A percentile compares a stretch with the other conserved stretches of the same genome.
These are phyloP conservation scores for Lochmaea crataegi DNA, from an alignment of 2,888 invertebrate genomes.

Conservation along the genomic window DNA sequence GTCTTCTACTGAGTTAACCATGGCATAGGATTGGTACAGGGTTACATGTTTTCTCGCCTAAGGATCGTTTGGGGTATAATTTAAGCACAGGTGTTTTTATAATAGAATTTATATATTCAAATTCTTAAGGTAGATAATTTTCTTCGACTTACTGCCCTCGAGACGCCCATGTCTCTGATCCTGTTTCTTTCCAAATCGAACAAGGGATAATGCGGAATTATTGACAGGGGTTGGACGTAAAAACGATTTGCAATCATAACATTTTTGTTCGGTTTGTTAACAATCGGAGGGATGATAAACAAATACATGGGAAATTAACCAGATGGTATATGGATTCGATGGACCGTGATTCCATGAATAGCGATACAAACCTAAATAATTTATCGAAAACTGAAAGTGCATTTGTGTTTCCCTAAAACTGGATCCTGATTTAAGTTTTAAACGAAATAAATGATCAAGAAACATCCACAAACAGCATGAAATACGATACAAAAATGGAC, in stretches of 20 bases:
- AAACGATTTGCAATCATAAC: slow-evolving; percentile 53
- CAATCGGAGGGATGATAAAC: slow-evolving; percentile 25
- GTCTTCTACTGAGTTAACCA: too few relatives aligned
- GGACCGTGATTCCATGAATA: background rate
- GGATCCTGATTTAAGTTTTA: too few relatives aligned
- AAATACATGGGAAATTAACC: slow-evolving; percentile 25
- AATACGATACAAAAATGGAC: too few relatives aligned
- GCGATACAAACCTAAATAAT: background rate
- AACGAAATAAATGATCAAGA: too few relatives aligned
- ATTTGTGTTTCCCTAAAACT: too few relatives aligned
- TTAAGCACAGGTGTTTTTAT: too few relatives aligned
- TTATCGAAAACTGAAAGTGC: too few relatives aligned
- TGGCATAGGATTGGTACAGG: too few relatives aligned
- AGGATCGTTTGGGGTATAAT: too few relatives aligned
- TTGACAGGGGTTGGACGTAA: slow-evolving; percentile 41
- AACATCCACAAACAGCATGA: too few relatives aligned
- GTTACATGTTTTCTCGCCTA: too few relatives aligned
- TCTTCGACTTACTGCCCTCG: background rate
- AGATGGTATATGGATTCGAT: slow-evolving; percentile 16
- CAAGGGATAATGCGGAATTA: slow-evolving; percentile 42
- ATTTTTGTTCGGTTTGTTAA: slow-evolving; percentile 46
- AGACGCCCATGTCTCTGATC: background rate
- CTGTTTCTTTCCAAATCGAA: background rate
- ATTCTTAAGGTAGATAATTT: background rate
- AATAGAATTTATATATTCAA: too few relatives aligned